Base-by-base conservation (phyloP, 2,113 vertebrate species). In the Hippocampus comes region DNA sequence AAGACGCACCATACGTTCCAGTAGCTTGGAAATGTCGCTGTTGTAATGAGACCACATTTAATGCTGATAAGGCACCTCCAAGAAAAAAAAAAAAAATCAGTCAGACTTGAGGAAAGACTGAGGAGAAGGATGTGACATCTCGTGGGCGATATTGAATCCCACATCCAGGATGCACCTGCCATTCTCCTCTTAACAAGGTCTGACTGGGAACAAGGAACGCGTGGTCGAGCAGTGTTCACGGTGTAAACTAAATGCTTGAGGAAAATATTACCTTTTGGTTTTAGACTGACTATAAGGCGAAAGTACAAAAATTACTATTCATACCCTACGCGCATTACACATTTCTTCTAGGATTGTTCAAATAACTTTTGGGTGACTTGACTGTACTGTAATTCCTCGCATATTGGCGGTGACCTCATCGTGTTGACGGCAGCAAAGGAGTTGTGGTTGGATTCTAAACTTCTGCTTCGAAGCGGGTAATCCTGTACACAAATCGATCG, bases 81-180 rank as follows among this genome's bases (percentile, higher is more conserved):
- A 23, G 9, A 55, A 56, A 56, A 56, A 56, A 55, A 10, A n/a
- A 5, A n/a, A 63, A 63, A 63, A 46, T 34, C 59, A 61, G 18
- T 63, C 60, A 63, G 60, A 61, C 59, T 20, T 20, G 55, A 20
- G 14, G 23, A 48, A 30, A 66, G 42, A 41, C 7, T 57, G 20
- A 41, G 38, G 12, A 25, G 20, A 55, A 63, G 59, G 72, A 49
- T 18, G 48, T 34, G 66, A 38, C n/a, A 68, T 49, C 53, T 41
- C 77, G 23, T 75, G 72, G 34, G 53, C 5, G n/a, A 73, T 55
- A 72, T 79, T 81, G 60, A 68, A 72, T 68, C 12, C 48, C 4
- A 30, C 9, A 23, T 63, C 27, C 56, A 80, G 60, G 72, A 73
- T 53, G 51, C 34, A 60, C 42, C 67, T 56, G 71, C 41, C 51